Conservation (phyloP, 1,140 invertebrate species). For the Oreohelix idahoensis region DNA sequence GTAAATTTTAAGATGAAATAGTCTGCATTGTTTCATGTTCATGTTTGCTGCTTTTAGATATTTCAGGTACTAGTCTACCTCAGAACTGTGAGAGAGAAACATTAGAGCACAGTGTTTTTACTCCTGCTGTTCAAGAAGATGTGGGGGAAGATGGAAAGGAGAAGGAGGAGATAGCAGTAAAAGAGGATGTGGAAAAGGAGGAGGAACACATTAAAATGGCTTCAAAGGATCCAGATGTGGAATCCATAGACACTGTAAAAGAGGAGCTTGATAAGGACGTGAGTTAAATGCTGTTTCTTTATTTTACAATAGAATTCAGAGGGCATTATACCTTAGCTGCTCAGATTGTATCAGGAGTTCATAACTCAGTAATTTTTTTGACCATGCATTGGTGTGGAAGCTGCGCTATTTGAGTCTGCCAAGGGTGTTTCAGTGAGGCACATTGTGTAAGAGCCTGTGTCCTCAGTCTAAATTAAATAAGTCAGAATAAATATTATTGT, state of each 20-base stretch:
- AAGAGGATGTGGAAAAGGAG: conserved; percentile 54
- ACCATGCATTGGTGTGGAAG: too few species aligned
- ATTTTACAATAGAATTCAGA: background rate
- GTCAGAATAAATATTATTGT: too few species aligned
- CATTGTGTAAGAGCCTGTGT: too few species aligned
- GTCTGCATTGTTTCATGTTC: background rate
- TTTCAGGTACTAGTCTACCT: background rate
- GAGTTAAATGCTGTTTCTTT: background rate
- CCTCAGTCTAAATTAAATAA: too few species aligned
- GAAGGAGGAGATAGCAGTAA: conserved; percentile 49
- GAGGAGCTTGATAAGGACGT: conserved; percentile 24
- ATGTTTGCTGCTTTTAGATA: background rate
- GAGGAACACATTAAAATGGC: conserved; percentile 37
- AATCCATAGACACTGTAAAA: background rate
- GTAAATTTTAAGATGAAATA: too few species aligned
- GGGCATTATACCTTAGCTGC: too few species aligned
- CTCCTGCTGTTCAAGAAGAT: conserved; percentile 29
- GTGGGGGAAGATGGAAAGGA: conserved; percentile 51
- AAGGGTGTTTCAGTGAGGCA: too few species aligned
- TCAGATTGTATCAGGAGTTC: too few species aligned
- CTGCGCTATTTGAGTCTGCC: too few species aligned
- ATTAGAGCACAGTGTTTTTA: background rate
- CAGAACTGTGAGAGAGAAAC: background rate
- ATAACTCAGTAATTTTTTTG: too few species aligned
- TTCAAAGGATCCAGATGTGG: conserved; percentile 25